Percentiles rank a stretch among this genome's conserved stretches.
Evolutionary conservation across 2,113 vertebrate genomes (phyloP).

Genomic region (Calypte anna): DNA sequence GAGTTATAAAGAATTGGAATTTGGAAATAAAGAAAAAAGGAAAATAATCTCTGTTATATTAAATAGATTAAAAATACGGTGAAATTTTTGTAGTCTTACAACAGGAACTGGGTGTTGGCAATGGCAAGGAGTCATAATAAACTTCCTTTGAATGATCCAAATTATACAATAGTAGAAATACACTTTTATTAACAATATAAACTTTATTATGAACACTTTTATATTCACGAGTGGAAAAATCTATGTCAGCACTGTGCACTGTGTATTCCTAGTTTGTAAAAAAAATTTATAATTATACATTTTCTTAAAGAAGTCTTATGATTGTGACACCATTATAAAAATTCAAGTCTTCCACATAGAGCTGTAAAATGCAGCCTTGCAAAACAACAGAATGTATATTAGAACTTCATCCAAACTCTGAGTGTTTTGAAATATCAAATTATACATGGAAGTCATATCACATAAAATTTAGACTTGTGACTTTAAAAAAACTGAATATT

Average conservation of each 20-base stretch:
- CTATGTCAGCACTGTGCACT: neutral
- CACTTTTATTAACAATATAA: neutral
- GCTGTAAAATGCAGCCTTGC: neutral
- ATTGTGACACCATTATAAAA: neutral
- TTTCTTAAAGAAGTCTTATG: neutral
- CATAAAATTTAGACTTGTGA: neutral
- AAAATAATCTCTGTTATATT: neutral
- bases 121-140: neutral
- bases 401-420: neutral
- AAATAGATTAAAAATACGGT: neutral
- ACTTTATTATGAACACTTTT: neutral
- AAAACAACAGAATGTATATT: neutral
- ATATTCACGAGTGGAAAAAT: neutral
- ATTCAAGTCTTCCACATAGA: neutral
- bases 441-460: neutral
- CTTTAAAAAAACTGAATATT: neutral
- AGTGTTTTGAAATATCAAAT: neutral
- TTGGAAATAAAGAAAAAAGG: neutral
- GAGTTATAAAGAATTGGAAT: neutral
- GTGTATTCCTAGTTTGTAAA: neutral
- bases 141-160: neutral
- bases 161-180: neutral
- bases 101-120: neutral
- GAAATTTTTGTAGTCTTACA: neutral
- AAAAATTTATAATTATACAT: neutral